Base-by-base conservation (phyloP, 92 coral and sea anemone species). In the Isaurus tuberculatus region DNA sequence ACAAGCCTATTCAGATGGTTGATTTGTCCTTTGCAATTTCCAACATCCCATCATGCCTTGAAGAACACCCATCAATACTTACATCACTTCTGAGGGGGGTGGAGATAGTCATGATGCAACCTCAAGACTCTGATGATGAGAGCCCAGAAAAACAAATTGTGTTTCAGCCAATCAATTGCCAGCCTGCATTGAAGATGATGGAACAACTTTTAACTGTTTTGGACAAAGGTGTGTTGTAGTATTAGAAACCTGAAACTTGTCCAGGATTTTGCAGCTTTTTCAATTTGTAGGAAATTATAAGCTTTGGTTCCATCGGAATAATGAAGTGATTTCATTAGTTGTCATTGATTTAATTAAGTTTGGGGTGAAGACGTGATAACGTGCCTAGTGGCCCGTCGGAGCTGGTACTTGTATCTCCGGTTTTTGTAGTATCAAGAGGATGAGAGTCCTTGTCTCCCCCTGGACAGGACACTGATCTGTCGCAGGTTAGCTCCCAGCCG, bases 81-180 rank as follows among this genome's bases (percentile, higher is more conserved):
- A 73, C 94, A 6, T 65, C 88, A 22, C 37, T 91, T 37, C 90
- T 93, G 58, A 87, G 94, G 80, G 97, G 95, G 19, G 97, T 89
- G 31, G 94, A 90, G 9, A 93, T 93, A 40, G 73, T 78, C 13
- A 6, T 91, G 23, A 89, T 90, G 7, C 81, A 92, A 5, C 73
- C 92, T 2, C 86, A 84, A 16, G 94, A 87, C 27, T 89, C 92
- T 8, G 97, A 93, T 64, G 93, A 91, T 1, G 97, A 93, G 26
- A 44, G 70, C 19, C 80, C 86, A 15, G 94, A 93, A 36, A 86
- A 84, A 25, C 97, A 93, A 79, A 85, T 93, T 13, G 94, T 93
- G 17, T 93, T 93, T 72, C 91, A 92, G 58, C 97, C 97, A 73
- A 86, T 79, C 34, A 93, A 89, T 72, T 90, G 94, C 85, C 97